Evolutionary conservation across 2,888 invertebrate genomes (phyloP).

Genomic region (Plagodis dolabraria): DNA sequence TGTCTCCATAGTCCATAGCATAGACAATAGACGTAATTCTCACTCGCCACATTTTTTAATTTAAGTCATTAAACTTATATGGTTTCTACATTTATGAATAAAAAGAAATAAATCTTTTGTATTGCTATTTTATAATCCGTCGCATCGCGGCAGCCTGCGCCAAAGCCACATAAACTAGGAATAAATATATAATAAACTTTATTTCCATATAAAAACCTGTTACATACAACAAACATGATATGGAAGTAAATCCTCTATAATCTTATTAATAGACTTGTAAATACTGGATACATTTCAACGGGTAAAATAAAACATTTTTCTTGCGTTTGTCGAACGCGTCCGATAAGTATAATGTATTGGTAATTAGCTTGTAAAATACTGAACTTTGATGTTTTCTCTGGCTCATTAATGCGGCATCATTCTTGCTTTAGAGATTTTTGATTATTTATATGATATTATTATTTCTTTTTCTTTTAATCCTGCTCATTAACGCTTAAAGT

Average conservation of each 20-base stretch:
- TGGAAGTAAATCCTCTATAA: conserved; percentile 56
- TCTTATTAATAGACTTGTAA: conserved; percentile 76
- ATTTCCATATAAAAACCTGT: conserved; percentile 22
- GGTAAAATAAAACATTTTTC: conserved; percentile 72
- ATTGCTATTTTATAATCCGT: no score
- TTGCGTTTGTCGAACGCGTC: conserved; percentile 49
- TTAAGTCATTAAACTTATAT: no score
- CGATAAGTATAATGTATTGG: conserved; percentile 80
- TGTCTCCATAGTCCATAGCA: no score
- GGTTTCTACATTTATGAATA: no score
- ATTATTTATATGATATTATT: conserved; percentile 63
- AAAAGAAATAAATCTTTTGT: no score
- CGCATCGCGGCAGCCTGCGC: no score
- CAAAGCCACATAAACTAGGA: no score
- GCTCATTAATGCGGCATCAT: conserved; percentile 73
- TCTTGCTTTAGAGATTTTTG: conserved; percentile 71
- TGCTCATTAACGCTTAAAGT: no score
- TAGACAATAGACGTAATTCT: no score
- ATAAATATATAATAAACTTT: background rate
- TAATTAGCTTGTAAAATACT: conserved; percentile 79
- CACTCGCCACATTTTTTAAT: no score
- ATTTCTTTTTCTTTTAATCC: no score
- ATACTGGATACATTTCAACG: conserved; percentile 67
- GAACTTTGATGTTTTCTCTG: conserved; percentile 69
- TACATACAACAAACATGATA: conserved; percentile 41